These are phyloP conservation scores for Hypsopygia costalis DNA, from an alignment of 2,888 invertebrate species.

Conservation along the genomic window DNA sequence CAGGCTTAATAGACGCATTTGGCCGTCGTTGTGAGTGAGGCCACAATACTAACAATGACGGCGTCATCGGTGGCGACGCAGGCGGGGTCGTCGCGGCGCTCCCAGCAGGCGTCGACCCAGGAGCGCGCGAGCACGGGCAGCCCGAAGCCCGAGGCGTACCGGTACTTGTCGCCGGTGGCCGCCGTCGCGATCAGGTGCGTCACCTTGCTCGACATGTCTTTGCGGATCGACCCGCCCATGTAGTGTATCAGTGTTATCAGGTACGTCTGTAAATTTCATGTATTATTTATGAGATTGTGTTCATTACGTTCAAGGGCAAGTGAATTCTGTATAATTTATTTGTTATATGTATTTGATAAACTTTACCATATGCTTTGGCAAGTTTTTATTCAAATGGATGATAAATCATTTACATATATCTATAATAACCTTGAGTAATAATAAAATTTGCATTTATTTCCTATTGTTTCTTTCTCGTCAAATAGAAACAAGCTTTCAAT, in stretches of 20 bases:
- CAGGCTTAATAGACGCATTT: too few species aligned
- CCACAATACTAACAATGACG: conserved; percentile 78
- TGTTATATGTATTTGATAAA: too few species aligned
- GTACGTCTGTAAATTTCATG: conserved; percentile 81
- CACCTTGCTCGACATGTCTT: conserved; percentile 92
- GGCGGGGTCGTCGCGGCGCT: conserved; percentile 84
- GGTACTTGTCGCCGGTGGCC: conserved; percentile 95
- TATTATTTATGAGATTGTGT: not conserved
- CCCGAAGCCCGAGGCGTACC: conserved; percentile 94
- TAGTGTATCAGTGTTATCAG: conserved; percentile 94
- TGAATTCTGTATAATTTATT: too few species aligned
- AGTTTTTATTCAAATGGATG: too few species aligned
- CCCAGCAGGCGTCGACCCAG: conserved; percentile 96
- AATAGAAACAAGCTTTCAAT: too few species aligned
- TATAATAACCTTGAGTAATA: too few species aligned
- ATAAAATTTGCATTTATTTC: too few species aligned
- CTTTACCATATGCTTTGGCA: too few species aligned
- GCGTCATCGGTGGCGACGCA: conserved; percentile 86
- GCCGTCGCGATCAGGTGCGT: conserved; percentile 96
- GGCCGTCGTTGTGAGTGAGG: too few species aligned
- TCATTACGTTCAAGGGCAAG: too few species aligned
- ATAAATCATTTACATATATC: too few species aligned
- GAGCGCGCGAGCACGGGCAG: conserved; percentile 92
- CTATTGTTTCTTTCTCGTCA: too few species aligned
- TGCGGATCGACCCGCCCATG: conserved; percentile 97